phyloP scores from a whole-genome alignment of 2,888 invertebrate species.

The Phortica okadai region DNA sequence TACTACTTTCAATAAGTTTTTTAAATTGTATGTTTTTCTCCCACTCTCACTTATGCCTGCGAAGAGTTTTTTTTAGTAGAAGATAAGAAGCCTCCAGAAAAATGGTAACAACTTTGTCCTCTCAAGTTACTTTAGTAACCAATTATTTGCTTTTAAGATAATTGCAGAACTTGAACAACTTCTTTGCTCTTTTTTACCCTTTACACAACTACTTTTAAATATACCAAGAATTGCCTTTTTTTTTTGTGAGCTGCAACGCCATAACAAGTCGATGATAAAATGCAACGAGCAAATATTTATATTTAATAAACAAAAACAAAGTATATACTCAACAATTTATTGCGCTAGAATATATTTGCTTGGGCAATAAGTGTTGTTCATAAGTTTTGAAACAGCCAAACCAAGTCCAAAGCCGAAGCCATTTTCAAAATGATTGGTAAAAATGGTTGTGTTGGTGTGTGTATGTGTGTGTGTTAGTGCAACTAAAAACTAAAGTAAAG shows the following conservation, averaged over 20 bases:
- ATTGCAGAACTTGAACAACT: slow-evolving; percentile 31
- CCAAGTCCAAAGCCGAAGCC: not conserved
- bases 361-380: not conserved
- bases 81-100: not conserved
- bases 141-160: slow-evolving; percentile 29
- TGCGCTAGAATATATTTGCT: not conserved
- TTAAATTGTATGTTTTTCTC: not conserved
- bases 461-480: not conserved
- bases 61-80: not conserved
- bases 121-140: slow-evolving; percentile 24
- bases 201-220: not conserved
- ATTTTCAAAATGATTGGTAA: slow-evolving; percentile 29
- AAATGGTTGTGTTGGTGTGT: not conserved
- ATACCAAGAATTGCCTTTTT: not conserved
- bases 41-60: not conserved
- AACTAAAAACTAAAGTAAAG: slow-evolving; percentile 55
- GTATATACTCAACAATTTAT: not conserved
- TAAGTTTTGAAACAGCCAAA: not conserved
- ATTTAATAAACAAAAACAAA: slow-evolving; percentile 30
- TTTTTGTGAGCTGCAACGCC: not conserved
- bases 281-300: slow-evolving; percentile 27
- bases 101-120: not conserved
- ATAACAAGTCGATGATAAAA: not conserved
- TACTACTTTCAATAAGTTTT: no score
- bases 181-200: not conserved